Conservation (phyloP, 2,797 vertebrate species). For the Oreochromis mossambicus region DNA sequence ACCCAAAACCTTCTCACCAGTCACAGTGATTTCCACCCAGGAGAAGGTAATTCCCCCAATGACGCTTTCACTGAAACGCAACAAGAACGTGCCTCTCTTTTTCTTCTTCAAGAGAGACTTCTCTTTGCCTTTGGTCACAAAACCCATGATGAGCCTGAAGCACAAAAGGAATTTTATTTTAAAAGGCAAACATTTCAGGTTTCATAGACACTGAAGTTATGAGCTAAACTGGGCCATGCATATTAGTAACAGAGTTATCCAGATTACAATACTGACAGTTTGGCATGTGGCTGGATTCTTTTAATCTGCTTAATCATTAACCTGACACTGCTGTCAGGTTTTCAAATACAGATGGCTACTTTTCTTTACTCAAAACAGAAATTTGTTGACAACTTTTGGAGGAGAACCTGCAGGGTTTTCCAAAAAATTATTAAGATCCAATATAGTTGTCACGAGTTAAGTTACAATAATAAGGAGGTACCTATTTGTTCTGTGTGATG, state of each 20-base stretch:
- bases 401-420: not conserved
- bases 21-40: constrained; percentile 84
- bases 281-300: not conserved
- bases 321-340: not conserved
- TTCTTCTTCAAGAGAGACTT: constrained; percentile 81
- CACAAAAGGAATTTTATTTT: constrained; percentile 3
- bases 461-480: not conserved
- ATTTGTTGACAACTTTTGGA: not conserved
- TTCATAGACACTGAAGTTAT: not conserved
- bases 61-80: constrained; percentile 90
- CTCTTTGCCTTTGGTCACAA: constrained; percentile 85
- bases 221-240: not conserved
- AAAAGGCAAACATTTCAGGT: not conserved
- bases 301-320: not conserved
- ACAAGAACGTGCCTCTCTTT: constrained; percentile 85
- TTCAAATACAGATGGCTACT: not conserved
- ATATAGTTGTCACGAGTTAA: not conserved
- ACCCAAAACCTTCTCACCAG: constrained; percentile 55
- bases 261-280: not conserved
- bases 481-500: not conserved
- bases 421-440: not conserved
- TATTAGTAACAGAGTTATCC: not conserved
- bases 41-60: constrained; percentile 91
- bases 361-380: not conserved
- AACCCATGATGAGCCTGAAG: constrained; percentile 87